Conservation (phyloP, 64 coral and sea anemone species). For the Pocillopora verrucosa region DNA sequence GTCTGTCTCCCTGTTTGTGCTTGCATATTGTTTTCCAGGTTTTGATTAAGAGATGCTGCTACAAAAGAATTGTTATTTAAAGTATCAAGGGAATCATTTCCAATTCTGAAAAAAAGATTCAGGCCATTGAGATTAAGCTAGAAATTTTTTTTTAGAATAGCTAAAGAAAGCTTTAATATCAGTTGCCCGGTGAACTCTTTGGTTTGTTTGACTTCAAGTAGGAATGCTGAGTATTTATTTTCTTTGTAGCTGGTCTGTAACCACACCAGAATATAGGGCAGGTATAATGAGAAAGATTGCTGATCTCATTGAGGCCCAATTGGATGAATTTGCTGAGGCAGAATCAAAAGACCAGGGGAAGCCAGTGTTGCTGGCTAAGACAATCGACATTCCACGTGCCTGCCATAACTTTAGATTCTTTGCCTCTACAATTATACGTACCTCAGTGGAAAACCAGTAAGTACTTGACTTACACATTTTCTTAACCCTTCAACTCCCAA, state of each 20-base stretch:
- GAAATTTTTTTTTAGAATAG: not conserved
- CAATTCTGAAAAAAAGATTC: no score
- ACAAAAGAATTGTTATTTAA: no score
- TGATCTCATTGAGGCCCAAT: slow-evolving; percentile 66
- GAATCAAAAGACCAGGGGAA: slow-evolving; percentile 90
- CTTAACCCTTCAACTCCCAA: no score
- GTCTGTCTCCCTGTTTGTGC: no score
- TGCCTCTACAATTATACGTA: slow-evolving; percentile 63
- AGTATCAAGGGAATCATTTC: no score
- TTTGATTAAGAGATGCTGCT: no score
- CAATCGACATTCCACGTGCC: slow-evolving; percentile 73
- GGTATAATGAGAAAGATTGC: slow-evolving; percentile 81
- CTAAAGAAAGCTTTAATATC: no score
- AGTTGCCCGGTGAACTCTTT: not conserved
- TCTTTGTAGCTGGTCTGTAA: slow-evolving; percentile 73
- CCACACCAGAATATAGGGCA: slow-evolving; percentile 57
- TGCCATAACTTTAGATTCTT: slow-evolving; percentile 74
- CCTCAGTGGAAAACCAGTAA: slow-evolving; percentile 36
- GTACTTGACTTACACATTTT: not conserved
- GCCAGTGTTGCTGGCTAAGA: slow-evolving; percentile 59
- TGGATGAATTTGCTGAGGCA: slow-evolving; percentile 78
- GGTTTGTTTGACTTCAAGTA: not conserved
- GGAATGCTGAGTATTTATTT: not conserved
- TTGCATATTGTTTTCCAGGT: no score
- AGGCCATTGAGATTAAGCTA: no score